Conservation (phyloP, 2,888 invertebrate genomes). For the Scaptomyza parva region DNA sequence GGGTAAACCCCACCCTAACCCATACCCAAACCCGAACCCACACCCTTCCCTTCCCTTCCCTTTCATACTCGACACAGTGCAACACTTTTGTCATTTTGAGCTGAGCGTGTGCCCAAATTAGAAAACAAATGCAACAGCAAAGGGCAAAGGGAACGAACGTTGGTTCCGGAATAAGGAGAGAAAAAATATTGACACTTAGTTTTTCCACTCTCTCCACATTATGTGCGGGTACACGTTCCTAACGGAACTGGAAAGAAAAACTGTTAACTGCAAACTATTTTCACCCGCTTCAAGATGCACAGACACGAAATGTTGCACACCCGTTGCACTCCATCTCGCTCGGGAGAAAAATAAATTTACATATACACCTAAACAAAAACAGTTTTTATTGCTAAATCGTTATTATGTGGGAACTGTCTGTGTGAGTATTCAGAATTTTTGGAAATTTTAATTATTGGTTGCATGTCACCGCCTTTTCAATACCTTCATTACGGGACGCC, state of each 20-base stretch:
- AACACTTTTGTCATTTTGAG: slow-evolving; percentile 44
- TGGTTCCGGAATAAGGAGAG: slow-evolving; percentile 19
- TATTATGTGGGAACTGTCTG: slow-evolving; percentile 67
- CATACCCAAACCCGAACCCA: too few relatives aligned
- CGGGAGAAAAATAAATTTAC: slow-evolving; percentile 50
- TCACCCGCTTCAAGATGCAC: slow-evolving; percentile 72
- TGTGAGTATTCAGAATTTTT: slow-evolving; percentile 36
- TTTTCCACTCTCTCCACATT: slow-evolving; percentile 58
- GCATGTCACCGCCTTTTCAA: slow-evolving; percentile 76
- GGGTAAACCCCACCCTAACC: slow-evolving; percentile 3
- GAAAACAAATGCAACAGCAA: slow-evolving; percentile 58
- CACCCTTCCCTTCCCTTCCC: background rate
- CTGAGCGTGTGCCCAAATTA: slow-evolving; percentile 77
- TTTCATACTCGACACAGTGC: slow-evolving; percentile 18
- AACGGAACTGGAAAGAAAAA: slow-evolving; percentile 48
- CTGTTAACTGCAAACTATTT: slow-evolving; percentile 19
- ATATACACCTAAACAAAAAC: slow-evolving; percentile 42
- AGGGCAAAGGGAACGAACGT: slow-evolving; percentile 14
- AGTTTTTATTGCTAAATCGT: slow-evolving; percentile 75
- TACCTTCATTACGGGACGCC: slow-evolving; percentile 69
- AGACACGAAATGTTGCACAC: slow-evolving; percentile 62
- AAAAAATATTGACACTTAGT: slow-evolving; percentile 70
- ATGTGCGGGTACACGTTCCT: slow-evolving; percentile 75
- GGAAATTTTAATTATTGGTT: slow-evolving; percentile 74
- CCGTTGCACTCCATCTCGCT: slow-evolving; percentile 35